A percentile compares a stretch with the other conserved stretches of the same genome.
These are phyloP conservation scores for Trichosurus vulpecula DNA, from an alignment of 2,797 vertebrate genomes.

Conservation along the genomic window DNA sequence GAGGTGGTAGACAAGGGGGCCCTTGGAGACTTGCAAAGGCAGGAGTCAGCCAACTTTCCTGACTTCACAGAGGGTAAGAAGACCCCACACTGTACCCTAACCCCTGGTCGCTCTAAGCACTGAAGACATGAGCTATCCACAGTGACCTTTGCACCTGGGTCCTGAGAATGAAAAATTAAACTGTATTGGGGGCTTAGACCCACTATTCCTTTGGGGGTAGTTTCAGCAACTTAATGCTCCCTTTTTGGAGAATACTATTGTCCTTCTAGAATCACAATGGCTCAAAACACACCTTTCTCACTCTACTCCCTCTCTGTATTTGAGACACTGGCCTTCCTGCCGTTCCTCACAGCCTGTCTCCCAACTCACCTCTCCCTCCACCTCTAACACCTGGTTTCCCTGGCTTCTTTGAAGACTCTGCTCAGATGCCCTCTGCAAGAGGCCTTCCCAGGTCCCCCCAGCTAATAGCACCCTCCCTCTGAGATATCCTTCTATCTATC, in stretches of 20 bases:
- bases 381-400: not conserved
- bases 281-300: not conserved
- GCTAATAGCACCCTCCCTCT: not conserved
- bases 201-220: not conserved
- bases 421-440: not conserved
- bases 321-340: not conserved
- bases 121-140: not conserved
- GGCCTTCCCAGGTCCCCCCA: not conserved
- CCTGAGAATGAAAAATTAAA: not conserved
- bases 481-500: not conserved
- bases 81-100: not conserved
- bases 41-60: conserved; percentile 37
- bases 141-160: not conserved
- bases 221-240: not conserved
- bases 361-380: not conserved
- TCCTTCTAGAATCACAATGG: not conserved
- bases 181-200: not conserved
- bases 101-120: not conserved
- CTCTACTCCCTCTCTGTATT: not conserved
- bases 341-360: not conserved
- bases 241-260: not conserved
- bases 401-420: not conserved
- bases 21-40: not conserved
- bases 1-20: not conserved
- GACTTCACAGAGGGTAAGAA: not conserved